Conservation (phyloP, 2,888 invertebrate species). For the Boloria euphrosyne region DNA sequence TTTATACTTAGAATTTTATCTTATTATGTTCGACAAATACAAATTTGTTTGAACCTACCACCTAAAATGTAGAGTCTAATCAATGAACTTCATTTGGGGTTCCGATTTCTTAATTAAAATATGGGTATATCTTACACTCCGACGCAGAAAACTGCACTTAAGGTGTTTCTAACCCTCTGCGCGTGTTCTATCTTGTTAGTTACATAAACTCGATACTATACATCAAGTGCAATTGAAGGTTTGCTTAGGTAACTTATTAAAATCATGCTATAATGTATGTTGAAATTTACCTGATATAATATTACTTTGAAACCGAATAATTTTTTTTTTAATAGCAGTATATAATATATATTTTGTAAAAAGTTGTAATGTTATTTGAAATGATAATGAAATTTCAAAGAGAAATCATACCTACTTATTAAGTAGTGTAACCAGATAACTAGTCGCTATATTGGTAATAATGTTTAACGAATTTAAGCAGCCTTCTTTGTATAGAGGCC, state of each 20-base stretch:
- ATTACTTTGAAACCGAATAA: neutral
- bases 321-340: slow-evolving; percentile 1
- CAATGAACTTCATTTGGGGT: neutral
- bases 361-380: too few species aligned
- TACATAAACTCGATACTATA: slow-evolving; percentile 32
- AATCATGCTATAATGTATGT: slow-evolving; percentile 4
- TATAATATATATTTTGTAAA: too few species aligned
- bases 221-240: slow-evolving; percentile 20
- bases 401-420: too few species aligned
- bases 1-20: neutral
- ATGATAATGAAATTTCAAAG: too few species aligned
- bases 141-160: slow-evolving; percentile 35
- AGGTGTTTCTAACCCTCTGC: slow-evolving; percentile 38
- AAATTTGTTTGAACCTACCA: too few species aligned
- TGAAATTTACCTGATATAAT: slow-evolving; percentile 4
- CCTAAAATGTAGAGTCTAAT: neutral
- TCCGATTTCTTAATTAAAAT: slow-evolving; percentile 16
- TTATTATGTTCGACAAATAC: neutral
- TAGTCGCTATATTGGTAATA: neutral
- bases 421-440: too few species aligned
- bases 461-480: neutral
- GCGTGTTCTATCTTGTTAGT: slow-evolving; percentile 39
- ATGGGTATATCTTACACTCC: slow-evolving; percentile 29
- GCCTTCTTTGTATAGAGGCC: too few species aligned
- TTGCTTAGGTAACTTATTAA: slow-evolving; percentile 12